Conservation (phyloP, 92 coral and sea anemone genomes). For the Montipora capitata region DNA sequence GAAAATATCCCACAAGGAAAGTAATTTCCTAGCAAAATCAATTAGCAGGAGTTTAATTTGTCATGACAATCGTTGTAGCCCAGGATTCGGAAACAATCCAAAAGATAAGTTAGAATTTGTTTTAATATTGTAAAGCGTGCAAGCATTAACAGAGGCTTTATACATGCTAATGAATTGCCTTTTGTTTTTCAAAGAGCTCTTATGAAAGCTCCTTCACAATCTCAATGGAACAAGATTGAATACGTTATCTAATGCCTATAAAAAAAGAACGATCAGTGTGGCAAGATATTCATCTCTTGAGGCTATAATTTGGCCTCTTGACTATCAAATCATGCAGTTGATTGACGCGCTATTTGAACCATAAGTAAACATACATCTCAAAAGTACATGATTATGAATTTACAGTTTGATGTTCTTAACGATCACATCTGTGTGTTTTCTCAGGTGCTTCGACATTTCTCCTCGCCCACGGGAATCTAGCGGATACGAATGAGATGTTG, state of each 20-base stretch:
- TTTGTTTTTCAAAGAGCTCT: conserved; percentile 10
- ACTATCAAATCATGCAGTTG: too few relatives aligned
- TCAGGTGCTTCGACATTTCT: background rate
- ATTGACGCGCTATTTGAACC: background rate
- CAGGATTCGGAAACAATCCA: too few relatives aligned
- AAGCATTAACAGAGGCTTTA: too few relatives aligned
- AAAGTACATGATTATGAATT: background rate
- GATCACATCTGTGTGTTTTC: background rate
- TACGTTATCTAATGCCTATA: background rate
- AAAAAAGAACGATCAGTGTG: background rate
- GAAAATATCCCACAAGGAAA: too few relatives aligned
- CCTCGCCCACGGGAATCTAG: background rate
- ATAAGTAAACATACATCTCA: background rate
- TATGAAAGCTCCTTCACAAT: conserved; percentile 7
- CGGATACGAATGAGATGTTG: background rate
- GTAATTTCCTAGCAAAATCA: too few relatives aligned
- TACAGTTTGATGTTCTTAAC: conserved; percentile 5
- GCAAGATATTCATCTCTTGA: too few relatives aligned
- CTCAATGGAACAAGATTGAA: background rate
- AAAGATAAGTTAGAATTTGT: too few relatives aligned
- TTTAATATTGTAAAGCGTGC: too few relatives aligned
- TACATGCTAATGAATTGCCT: conserved; percentile 19
- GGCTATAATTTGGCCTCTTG: too few relatives aligned
- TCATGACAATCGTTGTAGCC: too few relatives aligned
- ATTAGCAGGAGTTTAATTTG: too few relatives aligned